phyloP scores from a whole-genome alignment of 2,888 invertebrate genomes.

The Eristalis arbustorum region DNA sequence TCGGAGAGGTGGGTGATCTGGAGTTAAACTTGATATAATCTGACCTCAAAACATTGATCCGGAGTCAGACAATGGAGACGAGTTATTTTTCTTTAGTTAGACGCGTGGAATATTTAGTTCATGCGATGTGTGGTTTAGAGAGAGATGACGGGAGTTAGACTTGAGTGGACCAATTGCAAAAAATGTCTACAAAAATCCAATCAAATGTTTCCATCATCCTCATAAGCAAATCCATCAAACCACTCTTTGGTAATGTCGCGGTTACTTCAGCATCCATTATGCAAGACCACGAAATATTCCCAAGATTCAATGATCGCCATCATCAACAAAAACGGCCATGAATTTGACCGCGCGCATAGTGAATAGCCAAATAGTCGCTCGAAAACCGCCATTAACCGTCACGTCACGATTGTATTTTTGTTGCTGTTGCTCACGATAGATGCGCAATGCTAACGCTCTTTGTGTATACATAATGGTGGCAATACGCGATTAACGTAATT shows the following conservation, averaged over 20 bases:
- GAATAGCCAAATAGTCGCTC: conserved; percentile 19
- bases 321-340: conserved; percentile 48
- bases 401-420: conserved; percentile 39
- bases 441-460: conserved; percentile 13
- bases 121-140: neutral
- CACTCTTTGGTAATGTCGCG: neutral
- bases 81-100: neutral
- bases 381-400: conserved; percentile 28
- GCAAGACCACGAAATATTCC: conserved; percentile 36
- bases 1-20: conserved; percentile 24
- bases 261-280: conserved; percentile 26
- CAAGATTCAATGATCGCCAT: conserved; percentile 33
- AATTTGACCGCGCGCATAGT: conserved; percentile 50
- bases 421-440: conserved; percentile 23
- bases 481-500: conserved; percentile 10
- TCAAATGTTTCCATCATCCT: too few relatives aligned
- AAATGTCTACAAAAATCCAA: too few relatives aligned
- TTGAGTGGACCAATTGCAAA: too few relatives aligned
- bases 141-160: neutral
- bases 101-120: conserved; percentile 12
- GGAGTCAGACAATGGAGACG: neutral
- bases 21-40: conserved; percentile 43
- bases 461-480: conserved; percentile 1
- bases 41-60: conserved; percentile 50
- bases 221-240: neutral